Evolutionary conservation across 2,113 vertebrate species (phyloP), one percentile per base, ranked within the genome.

Genomic region (Atherinomorus stipes): DNA sequence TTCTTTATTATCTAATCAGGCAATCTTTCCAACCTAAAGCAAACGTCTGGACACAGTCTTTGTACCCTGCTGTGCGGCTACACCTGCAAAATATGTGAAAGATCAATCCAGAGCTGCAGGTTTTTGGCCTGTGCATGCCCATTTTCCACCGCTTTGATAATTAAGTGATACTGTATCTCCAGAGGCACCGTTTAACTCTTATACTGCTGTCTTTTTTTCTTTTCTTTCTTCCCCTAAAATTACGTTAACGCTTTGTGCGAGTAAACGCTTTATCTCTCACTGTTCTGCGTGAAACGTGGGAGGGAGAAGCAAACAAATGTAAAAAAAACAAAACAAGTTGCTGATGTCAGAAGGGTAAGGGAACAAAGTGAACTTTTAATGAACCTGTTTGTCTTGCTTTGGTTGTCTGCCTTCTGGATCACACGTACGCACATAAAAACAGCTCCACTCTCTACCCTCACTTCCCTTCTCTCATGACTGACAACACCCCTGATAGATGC

Each of bases 301-400:
- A 37, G 50, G 11, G 13, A 25, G 47, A 73, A 73, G 50, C 42
- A 50, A 47, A 60, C 37, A 47, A 61, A 63, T 2, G 31, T 37
- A 49, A 51, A 22, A 11, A 73, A 73, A 71, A 15, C 28, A 63
- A 82, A 83, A 87, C 64, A 83, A 51, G 52, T 66, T 68, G 45
- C 25, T 64, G 5, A 9, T 52, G 73, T 66, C 9, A 8, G 40
- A 31, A 23, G 15, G 22, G 42, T 31, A 21, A 45, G 23, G 28
- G 38, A 81, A 80, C 70, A 50, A 23, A 25, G 9, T 88, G 82
- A 89, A 89, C 90, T 85, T 50, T 51, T 34, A 47, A 40, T 88
- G 87, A 91, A 90, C 90, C 69, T 78, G 78, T 82, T 88, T 76
- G 64, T 64, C 69, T 83, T 59, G 68, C 64, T 75, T 47, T 72